A percentile compares a stretch with the other conserved stretches of the same genome.
phyloP scores from a whole-genome alignment of 1,140 invertebrate species.

The Psix sp. region DNA sequence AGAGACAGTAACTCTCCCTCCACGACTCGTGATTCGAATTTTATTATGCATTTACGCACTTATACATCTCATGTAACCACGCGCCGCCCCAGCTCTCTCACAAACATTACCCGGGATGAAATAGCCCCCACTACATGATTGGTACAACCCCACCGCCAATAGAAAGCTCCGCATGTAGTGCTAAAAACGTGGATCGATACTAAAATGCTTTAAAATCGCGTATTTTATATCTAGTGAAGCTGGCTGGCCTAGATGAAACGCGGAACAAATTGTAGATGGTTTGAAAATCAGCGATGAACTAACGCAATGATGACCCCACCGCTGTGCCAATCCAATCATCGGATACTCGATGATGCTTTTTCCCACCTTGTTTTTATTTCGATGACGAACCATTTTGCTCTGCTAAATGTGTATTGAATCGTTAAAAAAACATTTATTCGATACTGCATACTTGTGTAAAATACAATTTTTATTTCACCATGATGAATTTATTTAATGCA shows the following conservation, averaged over 20 bases:
- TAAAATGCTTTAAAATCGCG: slow-evolving; percentile 78
- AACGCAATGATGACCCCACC: slow-evolving; percentile 35
- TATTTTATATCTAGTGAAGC: slow-evolving; percentile 75
- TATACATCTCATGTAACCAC: slow-evolving; percentile 73
- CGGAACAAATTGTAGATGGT: slow-evolving; percentile 57
- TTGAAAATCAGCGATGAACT: slow-evolving; percentile 42
- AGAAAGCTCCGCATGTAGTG: slow-evolving; percentile 73
- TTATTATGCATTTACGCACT: slow-evolving; percentile 78
- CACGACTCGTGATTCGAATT: slow-evolving; percentile 66
- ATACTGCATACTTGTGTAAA: no score
- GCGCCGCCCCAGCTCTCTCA: slow-evolving; percentile 64
- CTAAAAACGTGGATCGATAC: slow-evolving; percentile 77
- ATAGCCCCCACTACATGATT: slow-evolving; percentile 71
- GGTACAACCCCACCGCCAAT: slow-evolving; percentile 70
- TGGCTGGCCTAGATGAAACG: slow-evolving; percentile 62
- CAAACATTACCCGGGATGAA: slow-evolving; percentile 61
- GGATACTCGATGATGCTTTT: slow-evolving; percentile 30
- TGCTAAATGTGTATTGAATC: slow-evolving; percentile 1
- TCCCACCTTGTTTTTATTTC: slow-evolving; percentile 14
- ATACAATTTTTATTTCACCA: no score
- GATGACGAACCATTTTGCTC: slow-evolving; percentile 11
- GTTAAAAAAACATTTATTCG: neutral
- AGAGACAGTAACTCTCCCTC: slow-evolving; percentile 48
- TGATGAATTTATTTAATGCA: no score
- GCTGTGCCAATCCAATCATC: slow-evolving; percentile 38